Base-by-base conservation (phyloP, 2,113 vertebrate genomes). In the Cichladusa arquata region DNA sequence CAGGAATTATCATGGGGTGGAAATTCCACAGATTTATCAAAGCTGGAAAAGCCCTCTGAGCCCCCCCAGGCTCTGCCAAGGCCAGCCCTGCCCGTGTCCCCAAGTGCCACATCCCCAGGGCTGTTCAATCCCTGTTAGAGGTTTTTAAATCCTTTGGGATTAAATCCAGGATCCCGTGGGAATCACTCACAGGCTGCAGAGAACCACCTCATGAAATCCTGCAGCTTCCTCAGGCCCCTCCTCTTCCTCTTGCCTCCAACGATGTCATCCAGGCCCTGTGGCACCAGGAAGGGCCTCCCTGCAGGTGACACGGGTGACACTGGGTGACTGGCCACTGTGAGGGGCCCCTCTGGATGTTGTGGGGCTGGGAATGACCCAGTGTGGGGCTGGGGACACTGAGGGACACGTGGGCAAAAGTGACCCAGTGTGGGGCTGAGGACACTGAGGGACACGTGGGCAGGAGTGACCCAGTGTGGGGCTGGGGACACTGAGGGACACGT, bases 171-270 rank as follows among this genome's bases (percentile, higher is more conserved):
- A 45, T 60, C 47, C 66, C 2, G 0, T 0, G 1, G 56, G 34
- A 26, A 6, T 5, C 14, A 97, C 99, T 98, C 95, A 99, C 99
- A 98, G 83, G 95, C 86, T 33, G 97, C 97, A 26, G 95, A 97
- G 95, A 98, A 99, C 99, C 99, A 99, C 58, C 89, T 97, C 48
- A 96, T 85, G 94, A 99, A 99, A 81, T 99, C 98, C 95, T 98
- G 98, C 5, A 98, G 97, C 58, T 97, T 96, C 47, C 90, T 23
- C 0, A 92, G 8, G 0, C 73, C 92, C 58, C 96, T 98, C 65
- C 98, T 96, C 87, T 99, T 99, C 78, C 98, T 97, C 91, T 99
- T 98, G 92, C 94, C 97, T 6, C 98, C 98, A 0, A 95, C 97
- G 8, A 74, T 2, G 0, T 98, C 97, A 0, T 98, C 98, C 93